These are phyloP conservation scores for Xestia ashworthii DNA, from an alignment of 2,888 invertebrate species.

Conservation along the genomic window DNA sequence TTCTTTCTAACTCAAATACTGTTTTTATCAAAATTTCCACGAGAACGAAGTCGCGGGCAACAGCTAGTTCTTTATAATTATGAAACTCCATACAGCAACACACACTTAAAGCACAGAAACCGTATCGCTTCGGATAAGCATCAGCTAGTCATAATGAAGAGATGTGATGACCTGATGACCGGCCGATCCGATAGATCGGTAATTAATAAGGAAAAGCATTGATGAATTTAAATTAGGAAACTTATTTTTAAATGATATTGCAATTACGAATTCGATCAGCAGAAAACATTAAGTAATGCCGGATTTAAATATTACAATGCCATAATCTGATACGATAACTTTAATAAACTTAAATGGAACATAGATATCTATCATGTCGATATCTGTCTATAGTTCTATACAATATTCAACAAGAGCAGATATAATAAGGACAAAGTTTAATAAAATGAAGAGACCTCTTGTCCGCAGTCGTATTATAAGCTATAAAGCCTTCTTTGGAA, in stretches of 20 bases:
- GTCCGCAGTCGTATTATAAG: slow-evolving; percentile 22
- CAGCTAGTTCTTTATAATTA: too few species aligned
- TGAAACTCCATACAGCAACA: too few species aligned
- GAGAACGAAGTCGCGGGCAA: too few species aligned
- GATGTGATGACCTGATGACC: too few species aligned
- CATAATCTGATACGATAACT: slow-evolving; percentile 16
- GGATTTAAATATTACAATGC: slow-evolving; percentile 26
- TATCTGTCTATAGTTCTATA: slow-evolving; percentile 17
- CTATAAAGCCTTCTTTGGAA: slow-evolving; percentile 45
- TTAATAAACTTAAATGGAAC: slow-evolving; percentile 22
- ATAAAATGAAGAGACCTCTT: slow-evolving; percentile 44
- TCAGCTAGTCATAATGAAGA: too few species aligned
- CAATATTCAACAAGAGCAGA: slow-evolving; percentile 19
- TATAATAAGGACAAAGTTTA: slow-evolving; percentile 25
- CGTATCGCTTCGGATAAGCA: neutral
- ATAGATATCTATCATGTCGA: slow-evolving; percentile 33
- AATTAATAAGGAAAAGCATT: too few species aligned
- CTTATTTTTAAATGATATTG: too few species aligned
- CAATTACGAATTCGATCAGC: too few species aligned
- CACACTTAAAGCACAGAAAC: neutral
- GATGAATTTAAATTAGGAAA: too few species aligned
- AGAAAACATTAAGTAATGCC: slow-evolving; percentile 20
- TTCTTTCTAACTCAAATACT: too few species aligned
- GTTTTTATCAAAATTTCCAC: too few species aligned
- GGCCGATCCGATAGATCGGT: too few species aligned